Base-by-base conservation (phyloP, 37 sponge, comb jelly and placozoan species). In the Tethya wilhelma region DNA sequence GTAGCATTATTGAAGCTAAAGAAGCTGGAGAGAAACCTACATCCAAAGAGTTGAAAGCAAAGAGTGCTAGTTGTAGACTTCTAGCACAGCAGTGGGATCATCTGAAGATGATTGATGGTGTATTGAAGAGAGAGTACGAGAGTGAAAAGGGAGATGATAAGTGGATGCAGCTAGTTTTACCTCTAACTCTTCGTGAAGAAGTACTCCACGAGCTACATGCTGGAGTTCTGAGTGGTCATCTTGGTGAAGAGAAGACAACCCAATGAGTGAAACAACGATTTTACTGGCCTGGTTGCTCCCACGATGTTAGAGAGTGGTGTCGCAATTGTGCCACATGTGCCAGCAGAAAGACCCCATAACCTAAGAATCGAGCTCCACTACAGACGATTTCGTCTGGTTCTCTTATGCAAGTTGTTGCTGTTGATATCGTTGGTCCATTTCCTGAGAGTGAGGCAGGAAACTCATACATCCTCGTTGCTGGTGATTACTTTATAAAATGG, bases 401-500 rank as follows among this genome's bases (percentile, higher is more conserved):
- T 56, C 87, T 74, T 8, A 40, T 79, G 40, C 79, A 87, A 44
- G 19, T 74, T 19, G 76, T 87, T 0, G 75, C 87, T 34, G 38
- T 74, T 22, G 81, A 87, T 49, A 80, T 87, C 33, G 36, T 87
- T 20, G 87, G 75, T 22, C 87, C 80, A 9, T 64, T 88, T 19
- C 89, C 83, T 2, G 67, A 59, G 19, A 65, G 57, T 20, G 44
- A 78, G 38, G 39, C 64, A 29, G 79, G 89, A 8, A 88, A 88
- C 59, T 38, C 40, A 2, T 89, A 89, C 44, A 31, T 78, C 4
- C 67, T 89, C 49, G 75, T 83, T 2, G 84, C 59, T 31, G 71
- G 58, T 22, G 89, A 89, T 31, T 79, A 83, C 55, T 83, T 83
- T 57, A 83, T 80, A 7, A 36, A 44, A 9, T 89, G 78, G 89